Percentiles rank a stretch among this genome's conserved stretches.
These are phyloP conservation scores for Rhopalosiphum padi DNA, from an alignment of 1,140 invertebrate species.

Conservation along the genomic window DNA sequence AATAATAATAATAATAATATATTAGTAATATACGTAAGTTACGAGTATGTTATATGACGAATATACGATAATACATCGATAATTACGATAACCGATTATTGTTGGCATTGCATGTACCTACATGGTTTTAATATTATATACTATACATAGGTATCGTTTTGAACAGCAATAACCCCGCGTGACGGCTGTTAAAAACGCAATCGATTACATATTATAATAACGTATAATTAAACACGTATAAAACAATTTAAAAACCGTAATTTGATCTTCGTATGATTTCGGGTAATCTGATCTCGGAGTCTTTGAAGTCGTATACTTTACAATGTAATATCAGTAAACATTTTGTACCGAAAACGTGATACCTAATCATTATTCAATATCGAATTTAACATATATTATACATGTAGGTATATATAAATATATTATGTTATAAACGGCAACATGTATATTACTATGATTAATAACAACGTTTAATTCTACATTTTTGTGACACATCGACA, in stretches of 20 bases:
- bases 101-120: background rate
- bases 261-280: background rate
- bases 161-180: background rate
- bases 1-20: background rate
- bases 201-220: background rate
- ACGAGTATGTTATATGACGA: background rate
- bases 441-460: background rate
- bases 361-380: background rate
- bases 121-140: background rate
- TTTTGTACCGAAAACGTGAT: background rate
- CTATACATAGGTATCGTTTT: background rate
- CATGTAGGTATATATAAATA: background rate
- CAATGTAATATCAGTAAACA: background rate
- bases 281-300: background rate
- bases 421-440: background rate
- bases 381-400: background rate
- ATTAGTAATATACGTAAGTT: too few species aligned
- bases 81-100: background rate
- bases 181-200: constrained; percentile 17
- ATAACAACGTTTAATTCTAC: background rate
- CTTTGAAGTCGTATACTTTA: constrained; percentile 1
- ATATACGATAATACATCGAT: background rate
- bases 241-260: background rate
- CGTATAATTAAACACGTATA: constrained; percentile 22
- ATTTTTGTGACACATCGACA: background rate